These are phyloP conservation scores for Gallinago undulata DNA, from an alignment of 2,113 vertebrate genomes.

Conservation along the genomic window DNA sequence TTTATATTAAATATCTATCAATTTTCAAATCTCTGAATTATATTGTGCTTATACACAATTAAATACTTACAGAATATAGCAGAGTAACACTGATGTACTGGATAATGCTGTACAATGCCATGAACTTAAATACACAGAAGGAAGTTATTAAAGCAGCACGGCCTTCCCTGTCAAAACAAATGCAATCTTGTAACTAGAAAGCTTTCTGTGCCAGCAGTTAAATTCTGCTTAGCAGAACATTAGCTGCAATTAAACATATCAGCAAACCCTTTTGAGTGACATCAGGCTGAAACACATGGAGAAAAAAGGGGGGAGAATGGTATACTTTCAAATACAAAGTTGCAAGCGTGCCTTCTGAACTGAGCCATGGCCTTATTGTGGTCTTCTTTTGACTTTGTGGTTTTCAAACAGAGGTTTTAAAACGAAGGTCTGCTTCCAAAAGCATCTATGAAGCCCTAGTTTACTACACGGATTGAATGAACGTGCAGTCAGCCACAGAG, in stretches of 20 bases:
- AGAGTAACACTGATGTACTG: slow-evolving; percentile 96
- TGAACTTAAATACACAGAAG: slow-evolving; percentile 99
- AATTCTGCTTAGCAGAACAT: not conserved
- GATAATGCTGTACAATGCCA: slow-evolving; percentile 99
- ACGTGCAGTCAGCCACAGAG: not conserved
- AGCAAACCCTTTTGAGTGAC: not conserved
- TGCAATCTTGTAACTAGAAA: not conserved
- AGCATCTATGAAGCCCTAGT: not conserved
- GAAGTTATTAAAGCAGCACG: slow-evolving; percentile 97
- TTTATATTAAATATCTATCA: not conserved
- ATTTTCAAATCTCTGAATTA: not conserved
- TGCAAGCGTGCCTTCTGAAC: not conserved
- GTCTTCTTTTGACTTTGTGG: not conserved
- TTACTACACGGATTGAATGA: not conserved
- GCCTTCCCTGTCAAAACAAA: slow-evolving; percentile 87
- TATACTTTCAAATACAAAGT: not conserved
- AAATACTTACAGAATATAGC: slow-evolving; percentile 90
- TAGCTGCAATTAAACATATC: not conserved
- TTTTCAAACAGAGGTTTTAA: not conserved
- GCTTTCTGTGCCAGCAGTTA: not conserved
- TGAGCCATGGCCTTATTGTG: not conserved
- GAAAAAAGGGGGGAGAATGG: not conserved
- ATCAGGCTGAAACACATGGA: not conserved
- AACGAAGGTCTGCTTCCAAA: not conserved
- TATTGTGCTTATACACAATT: not conserved